phyloP scores from a whole-genome alignment of 1,140 invertebrate species.

The Hestina assimilis region DNA sequence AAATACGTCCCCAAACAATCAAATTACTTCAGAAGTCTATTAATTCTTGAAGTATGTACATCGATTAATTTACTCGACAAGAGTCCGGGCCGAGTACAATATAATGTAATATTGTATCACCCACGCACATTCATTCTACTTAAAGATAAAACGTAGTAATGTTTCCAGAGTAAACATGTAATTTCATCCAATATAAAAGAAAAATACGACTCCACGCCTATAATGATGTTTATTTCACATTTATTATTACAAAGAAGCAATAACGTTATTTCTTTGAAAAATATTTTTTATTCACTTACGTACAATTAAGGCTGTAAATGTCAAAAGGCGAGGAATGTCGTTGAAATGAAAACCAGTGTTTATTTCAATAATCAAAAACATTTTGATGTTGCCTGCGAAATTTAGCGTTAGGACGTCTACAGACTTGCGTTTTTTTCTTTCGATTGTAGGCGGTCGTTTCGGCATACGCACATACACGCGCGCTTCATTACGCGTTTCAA shows the following conservation, averaged over 20 bases:
- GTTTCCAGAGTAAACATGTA: slow-evolving; percentile 1
- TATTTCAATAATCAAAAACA: too few species aligned
- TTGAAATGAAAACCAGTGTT: too few species aligned
- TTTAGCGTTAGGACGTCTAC: too few species aligned
- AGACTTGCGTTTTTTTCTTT: too few species aligned
- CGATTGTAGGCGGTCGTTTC: too few species aligned
- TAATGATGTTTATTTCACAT: background rate
- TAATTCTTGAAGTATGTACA: too few species aligned
- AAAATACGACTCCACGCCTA: background rate
- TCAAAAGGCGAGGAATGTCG: background rate
- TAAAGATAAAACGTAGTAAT: background rate
- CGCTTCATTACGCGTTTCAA: too few species aligned
- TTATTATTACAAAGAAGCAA: background rate
- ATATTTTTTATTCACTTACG: background rate
- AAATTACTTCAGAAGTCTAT: too few species aligned
- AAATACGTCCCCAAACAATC: too few species aligned
- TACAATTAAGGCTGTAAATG: background rate
- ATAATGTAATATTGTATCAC: background rate
- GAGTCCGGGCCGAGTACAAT: background rate
- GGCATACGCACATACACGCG: too few species aligned
- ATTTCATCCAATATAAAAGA: slow-evolving; percentile 1
- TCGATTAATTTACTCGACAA: background rate
- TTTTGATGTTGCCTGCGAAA: too few species aligned
- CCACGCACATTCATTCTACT: slow-evolving; percentile 1
- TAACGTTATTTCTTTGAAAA: background rate